Evolutionary conservation across 1,140 invertebrate species (phyloP).

Genomic region (Chionoecetes opilio): DNA sequence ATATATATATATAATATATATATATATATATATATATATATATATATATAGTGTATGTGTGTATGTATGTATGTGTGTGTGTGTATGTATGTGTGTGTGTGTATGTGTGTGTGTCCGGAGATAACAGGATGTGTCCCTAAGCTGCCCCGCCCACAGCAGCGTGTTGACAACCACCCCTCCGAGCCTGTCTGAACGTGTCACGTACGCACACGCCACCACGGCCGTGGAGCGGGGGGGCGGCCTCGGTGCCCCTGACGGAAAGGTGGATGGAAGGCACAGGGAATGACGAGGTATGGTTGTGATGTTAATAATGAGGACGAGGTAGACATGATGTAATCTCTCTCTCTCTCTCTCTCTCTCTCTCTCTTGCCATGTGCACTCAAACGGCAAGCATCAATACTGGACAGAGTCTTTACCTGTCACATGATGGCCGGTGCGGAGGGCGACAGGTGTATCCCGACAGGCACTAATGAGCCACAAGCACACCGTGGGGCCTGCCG

Average conservation of each 20-base stretch:
- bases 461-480: slow-evolving; percentile 3
- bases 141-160: neutral
- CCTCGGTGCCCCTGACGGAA: neutral
- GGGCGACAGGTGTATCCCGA: neutral
- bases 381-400: neutral
- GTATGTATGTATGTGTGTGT: neutral
- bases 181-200: slow-evolving; percentile 25
- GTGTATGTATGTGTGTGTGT: too few species aligned
- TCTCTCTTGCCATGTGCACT: neutral
- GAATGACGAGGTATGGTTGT: neutral
- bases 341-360: slow-evolving; percentile 24
- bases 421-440: neutral
- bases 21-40: too few species aligned
- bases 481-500: too few species aligned
- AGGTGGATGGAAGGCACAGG: slow-evolving; percentile 12
- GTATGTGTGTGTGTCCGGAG: neutral
- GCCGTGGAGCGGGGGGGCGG: neutral
- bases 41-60: too few species aligned
- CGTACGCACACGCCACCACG: neutral
- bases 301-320: too few species aligned
- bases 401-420: neutral
- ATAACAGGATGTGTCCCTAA: neutral
- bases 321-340: too few species aligned
- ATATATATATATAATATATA: too few species aligned
- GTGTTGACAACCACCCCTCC: neutral